Evolutionary conservation across 2,113 vertebrate species (phyloP).

Genomic region (Phylloscopus trochiloides): DNA sequence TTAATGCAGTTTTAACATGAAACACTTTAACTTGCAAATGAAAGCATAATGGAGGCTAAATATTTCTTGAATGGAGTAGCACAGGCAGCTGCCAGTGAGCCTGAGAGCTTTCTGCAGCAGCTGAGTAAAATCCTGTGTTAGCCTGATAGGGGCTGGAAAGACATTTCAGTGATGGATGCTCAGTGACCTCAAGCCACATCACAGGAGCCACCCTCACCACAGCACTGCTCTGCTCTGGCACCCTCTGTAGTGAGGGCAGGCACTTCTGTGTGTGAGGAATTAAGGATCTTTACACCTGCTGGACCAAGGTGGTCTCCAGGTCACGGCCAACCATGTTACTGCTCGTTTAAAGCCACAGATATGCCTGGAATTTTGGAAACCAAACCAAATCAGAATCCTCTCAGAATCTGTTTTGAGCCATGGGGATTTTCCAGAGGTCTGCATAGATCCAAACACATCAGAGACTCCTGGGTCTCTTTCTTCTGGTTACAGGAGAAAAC

Average conservation of each 20-base stretch:
- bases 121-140: neutral
- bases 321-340: fast-evolving
- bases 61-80: neutral
- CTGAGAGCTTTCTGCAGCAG: neutral
- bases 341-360: neutral
- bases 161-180: neutral
- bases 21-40: neutral
- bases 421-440: neutral
- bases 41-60: neutral
- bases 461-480: neutral
- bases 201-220: neutral
- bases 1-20: neutral
- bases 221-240: neutral
- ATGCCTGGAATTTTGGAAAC: neutral
- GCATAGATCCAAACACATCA: neutral
- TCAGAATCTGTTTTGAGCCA: neutral
- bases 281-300: neutral
- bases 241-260: fast-evolving
- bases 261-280: neutral
- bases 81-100: neutral
- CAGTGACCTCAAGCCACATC: neutral
- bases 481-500: neutral
- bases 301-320: neutral
- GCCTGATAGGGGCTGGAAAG: neutral
- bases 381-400: neutral